A percentile compares a stretch with the other conserved stretches of the same genome.
phyloP scores from a whole-genome alignment of 1,140 invertebrate genomes.

The Diabrotica undecimpunctata region DNA sequence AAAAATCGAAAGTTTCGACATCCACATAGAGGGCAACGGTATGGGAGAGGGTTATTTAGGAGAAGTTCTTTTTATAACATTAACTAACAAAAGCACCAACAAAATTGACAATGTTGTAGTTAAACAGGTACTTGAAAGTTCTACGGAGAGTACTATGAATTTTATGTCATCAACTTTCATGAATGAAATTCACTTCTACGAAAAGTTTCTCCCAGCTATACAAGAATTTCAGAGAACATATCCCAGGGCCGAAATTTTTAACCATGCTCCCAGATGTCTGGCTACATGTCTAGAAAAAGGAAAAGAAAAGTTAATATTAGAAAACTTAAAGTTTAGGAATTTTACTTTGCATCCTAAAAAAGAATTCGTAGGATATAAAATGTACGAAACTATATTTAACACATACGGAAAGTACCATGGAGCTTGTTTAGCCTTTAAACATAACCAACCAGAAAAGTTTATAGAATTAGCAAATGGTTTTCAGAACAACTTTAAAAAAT shows the following conservation, averaged over 20 bases:
- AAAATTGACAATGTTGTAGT: not conserved
- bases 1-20: slow-evolving; percentile 2
- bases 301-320: slow-evolving; percentile 50
- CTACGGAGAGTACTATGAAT: not conserved
- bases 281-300: slow-evolving; percentile 36
- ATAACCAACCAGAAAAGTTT: slow-evolving; percentile 38
- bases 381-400: slow-evolving; percentile 20
- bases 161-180: slow-evolving; percentile 1
- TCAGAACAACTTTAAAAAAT: slow-evolving; percentile 37
- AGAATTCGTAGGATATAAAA: slow-evolving; percentile 15
- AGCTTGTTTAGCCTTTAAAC: slow-evolving; percentile 48
- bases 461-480: slow-evolving; percentile 13
- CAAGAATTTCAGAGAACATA: not conserved
- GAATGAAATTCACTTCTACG: slow-evolving; percentile 11
- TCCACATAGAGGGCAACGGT: not conserved
- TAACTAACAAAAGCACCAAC: slow-evolving; percentile 1
- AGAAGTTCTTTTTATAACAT: not conserved
- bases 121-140: not conserved
- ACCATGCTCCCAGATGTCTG: not conserved
- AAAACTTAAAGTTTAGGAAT: slow-evolving; percentile 24
- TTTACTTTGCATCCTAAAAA: slow-evolving; percentile 20
- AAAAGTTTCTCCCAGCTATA: not conserved
- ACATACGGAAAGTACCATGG: slow-evolving; percentile 29
- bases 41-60: slow-evolving; percentile 9
- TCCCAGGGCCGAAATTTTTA: slow-evolving; percentile 28